These are phyloP conservation scores for Bovichtus variegatus DNA, from an alignment of 2,797 vertebrate genomes.

Conservation along the genomic window DNA sequence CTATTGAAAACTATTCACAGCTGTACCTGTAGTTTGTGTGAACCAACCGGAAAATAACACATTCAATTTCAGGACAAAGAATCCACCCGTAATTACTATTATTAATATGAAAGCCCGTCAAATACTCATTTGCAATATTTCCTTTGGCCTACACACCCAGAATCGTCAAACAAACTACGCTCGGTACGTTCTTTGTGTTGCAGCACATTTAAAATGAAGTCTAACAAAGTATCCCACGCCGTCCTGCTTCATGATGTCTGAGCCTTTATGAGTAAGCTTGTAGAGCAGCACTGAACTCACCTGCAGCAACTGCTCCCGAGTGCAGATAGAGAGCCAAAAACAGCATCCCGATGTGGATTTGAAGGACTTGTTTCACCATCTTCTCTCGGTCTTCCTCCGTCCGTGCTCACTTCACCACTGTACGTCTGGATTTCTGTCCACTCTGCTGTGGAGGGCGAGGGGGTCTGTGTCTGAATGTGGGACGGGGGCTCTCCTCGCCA, in stretches of 20 bases:
- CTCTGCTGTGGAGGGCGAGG: constrained; percentile 16
- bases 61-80: not conserved
- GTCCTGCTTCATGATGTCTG: not conserved
- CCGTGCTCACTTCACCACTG: not conserved
- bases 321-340: constrained; percentile 42
- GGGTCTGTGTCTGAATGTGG: constrained; percentile 47
- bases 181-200: not conserved
- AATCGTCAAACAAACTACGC: not conserved
- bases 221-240: not conserved
- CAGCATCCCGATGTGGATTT: constrained; percentile 36
- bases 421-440: constrained; percentile 7
- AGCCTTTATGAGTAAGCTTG: not conserved
- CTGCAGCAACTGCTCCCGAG: constrained; percentile 57
- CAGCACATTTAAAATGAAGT: not conserved
- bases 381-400: constrained; percentile 6
- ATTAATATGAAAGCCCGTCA: not conserved
- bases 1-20: too few relatives aligned
- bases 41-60: not conserved
- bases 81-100: not conserved
- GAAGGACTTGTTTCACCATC: constrained; percentile 32
- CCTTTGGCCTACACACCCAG: not conserved
- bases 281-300: constrained; percentile 49
- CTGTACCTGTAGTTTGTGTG: not conserved
- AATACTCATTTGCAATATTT: not conserved
- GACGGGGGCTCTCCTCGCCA: constrained; percentile 54